These are phyloP conservation scores for Linnaemya vulpina DNA, from an alignment of 2,888 invertebrate genomes.

Conservation along the genomic window DNA sequence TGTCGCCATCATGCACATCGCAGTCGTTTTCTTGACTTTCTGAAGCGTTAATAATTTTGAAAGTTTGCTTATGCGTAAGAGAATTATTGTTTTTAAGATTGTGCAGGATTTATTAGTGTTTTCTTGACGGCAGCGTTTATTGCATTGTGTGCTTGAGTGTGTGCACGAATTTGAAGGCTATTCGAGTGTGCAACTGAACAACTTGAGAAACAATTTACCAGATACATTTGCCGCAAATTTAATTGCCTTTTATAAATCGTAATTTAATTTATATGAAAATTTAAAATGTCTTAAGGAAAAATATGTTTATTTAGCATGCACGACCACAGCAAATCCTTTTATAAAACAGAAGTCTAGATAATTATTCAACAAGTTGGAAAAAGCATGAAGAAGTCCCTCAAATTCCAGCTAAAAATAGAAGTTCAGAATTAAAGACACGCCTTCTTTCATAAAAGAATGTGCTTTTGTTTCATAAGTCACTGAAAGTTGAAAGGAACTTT, in stretches of 20 bases:
- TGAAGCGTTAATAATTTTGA: slow-evolving; percentile 62
- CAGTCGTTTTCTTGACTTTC: not conserved
- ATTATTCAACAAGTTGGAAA: too few species aligned
- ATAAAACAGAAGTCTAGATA: too few species aligned
- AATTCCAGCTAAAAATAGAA: too few species aligned
- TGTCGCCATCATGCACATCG: not conserved
- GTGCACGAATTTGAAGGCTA: not conserved
- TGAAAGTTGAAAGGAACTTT: too few species aligned
- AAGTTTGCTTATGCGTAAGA: slow-evolving; percentile 70
- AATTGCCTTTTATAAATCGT: not conserved
- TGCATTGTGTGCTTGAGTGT: not conserved
- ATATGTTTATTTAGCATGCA: too few species aligned
- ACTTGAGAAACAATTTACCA: not conserved
- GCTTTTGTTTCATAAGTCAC: too few species aligned
- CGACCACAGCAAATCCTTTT: too few species aligned
- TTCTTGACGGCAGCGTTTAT: slow-evolving; percentile 6
- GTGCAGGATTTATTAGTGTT: slow-evolving; percentile 57
- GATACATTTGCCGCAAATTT: not conserved
- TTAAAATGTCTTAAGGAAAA: too few species aligned
- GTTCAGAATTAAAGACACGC: too few species aligned
- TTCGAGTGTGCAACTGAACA: not conserved
- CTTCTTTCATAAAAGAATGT: too few species aligned
- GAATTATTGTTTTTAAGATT: slow-evolving; percentile 72
- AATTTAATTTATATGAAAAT: not conserved
- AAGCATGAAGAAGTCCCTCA: too few species aligned